Evolutionary conservation across 2,888 invertebrate genomes (phyloP).

Genomic region (Drosophila fulvimacula): DNA sequence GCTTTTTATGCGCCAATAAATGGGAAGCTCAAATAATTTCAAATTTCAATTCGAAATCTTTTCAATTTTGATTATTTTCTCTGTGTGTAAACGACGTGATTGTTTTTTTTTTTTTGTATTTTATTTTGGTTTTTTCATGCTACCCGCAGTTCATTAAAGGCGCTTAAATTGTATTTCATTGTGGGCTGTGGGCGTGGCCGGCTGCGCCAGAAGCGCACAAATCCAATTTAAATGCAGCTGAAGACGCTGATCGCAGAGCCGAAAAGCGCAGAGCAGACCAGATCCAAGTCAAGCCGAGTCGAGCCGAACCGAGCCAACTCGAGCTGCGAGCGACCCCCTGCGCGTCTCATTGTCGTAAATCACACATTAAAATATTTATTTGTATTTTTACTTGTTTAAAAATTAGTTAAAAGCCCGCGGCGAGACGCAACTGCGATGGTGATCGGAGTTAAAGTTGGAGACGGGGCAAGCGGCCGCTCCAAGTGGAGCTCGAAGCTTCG

Average conservation of each 20-base stretch:
- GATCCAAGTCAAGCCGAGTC: conserved; percentile 19
- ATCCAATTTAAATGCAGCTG: conserved; percentile 75
- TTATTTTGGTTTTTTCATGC: neutral
- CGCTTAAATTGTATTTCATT: conserved; percentile 77
- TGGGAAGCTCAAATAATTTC: conserved; percentile 51
- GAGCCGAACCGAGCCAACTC: conserved; percentile 7
- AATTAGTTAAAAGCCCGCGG: conserved; percentile 76
- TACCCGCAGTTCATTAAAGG: conserved; percentile 70
- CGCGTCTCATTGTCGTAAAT: conserved; percentile 78
- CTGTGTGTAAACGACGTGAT: neutral
- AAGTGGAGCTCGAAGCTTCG: conserved; percentile 10
- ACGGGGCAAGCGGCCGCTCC: neutral
- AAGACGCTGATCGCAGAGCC: conserved; percentile 34
- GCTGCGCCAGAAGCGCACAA: conserved; percentile 75
- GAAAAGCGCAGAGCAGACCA: conserved; percentile 11
- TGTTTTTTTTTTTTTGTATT: neutral
- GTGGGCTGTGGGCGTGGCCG: conserved; percentile 44
- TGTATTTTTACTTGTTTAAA: conserved; percentile 81
- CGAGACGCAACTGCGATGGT: conserved; percentile 20
- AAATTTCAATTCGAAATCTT: conserved; percentile 36
- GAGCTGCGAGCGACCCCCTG: conserved; percentile 61
- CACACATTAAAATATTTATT: conserved; percentile 81
- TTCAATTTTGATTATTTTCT: conserved; percentile 20
- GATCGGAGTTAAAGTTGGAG: neutral
- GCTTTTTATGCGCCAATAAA: conserved; percentile 62